Evolutionary conservation across 1,140 invertebrate species (phyloP).

Genomic region (Tetramorium alpestre): DNA sequence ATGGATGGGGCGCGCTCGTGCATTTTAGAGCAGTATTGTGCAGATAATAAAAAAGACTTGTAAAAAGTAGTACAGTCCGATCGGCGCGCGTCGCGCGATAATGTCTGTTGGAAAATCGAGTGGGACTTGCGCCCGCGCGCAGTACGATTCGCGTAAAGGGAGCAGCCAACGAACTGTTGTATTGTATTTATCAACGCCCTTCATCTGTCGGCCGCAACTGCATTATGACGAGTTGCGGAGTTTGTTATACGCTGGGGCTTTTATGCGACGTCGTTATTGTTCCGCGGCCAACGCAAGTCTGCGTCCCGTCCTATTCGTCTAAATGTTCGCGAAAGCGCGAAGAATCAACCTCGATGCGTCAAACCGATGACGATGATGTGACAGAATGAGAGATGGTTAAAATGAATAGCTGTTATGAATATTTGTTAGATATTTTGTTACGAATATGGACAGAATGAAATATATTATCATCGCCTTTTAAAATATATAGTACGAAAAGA

Average conservation of each 20-base stretch:
- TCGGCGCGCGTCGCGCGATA: conserved; percentile 5
- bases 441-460: background rate
- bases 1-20: conserved; percentile 21
- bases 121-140: background rate
- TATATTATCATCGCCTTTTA: background rate
- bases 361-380: background rate
- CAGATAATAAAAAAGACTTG: background rate
- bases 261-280: conserved; percentile 75
- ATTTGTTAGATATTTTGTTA: background rate
- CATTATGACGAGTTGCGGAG: conserved; percentile 74
- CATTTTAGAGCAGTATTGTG: conserved; percentile 40
- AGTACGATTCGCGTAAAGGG: background rate
- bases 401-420: background rate
- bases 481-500: background rate
- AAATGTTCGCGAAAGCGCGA: conserved; percentile 27
- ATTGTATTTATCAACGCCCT: conserved; percentile 63
- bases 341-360: background rate
- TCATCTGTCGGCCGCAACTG: conserved; percentile 46
- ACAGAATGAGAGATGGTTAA: background rate
- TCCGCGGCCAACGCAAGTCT: conserved; percentile 64
- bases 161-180: conserved; percentile 38
- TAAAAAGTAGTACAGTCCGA: background rate
- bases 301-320: conserved; percentile 8
- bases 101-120: conserved; percentile 8
- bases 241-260: conserved; percentile 69